Percentiles rank a stretch among this genome's conserved stretches.
Conservation (phyloP, 64 coral and sea anemone genomes). For the Hydrozoanthus tunicans region DNA sequence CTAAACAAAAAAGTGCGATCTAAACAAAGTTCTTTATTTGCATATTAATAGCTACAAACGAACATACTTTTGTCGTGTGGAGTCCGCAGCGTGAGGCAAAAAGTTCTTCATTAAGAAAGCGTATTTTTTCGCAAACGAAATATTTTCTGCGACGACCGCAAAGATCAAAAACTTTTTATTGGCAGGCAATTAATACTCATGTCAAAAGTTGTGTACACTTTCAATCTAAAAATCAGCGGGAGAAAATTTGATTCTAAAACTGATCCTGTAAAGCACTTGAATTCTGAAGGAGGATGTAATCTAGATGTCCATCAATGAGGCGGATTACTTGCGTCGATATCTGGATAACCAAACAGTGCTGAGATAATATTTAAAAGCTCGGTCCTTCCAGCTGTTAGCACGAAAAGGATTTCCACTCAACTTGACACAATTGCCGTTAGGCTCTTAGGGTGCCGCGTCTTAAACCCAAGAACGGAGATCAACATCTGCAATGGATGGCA, state of each 20-base stretch:
- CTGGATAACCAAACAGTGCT: background rate
- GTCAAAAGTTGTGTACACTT: background rate
- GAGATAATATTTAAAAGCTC: background rate
- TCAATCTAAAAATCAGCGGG: background rate
- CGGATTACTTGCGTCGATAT: background rate
- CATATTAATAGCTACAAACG: conserved; percentile 50
- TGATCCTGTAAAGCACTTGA: background rate
- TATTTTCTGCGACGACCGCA: background rate
- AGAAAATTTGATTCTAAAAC: background rate
- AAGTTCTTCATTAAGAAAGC: conserved; percentile 1
- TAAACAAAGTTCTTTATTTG: conserved; percentile 33
- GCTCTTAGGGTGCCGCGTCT: background rate
- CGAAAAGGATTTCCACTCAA: conserved; percentile 13
- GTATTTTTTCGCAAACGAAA: background rate
- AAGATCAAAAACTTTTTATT: background rate
- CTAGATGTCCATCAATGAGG: background rate
- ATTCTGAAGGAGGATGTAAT: background rate
- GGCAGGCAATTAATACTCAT: background rate
- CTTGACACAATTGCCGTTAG: background rate
- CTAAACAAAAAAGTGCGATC: conserved; percentile 6
- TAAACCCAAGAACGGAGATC: background rate
- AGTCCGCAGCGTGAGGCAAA: conserved; percentile 2
- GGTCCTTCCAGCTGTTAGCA: conserved; percentile 12
- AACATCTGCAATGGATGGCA: background rate
- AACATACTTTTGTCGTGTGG: conserved; percentile 28